Base-by-base conservation (phyloP, 2,888 invertebrate genomes). In the Caenorhabditis becei region DNA sequence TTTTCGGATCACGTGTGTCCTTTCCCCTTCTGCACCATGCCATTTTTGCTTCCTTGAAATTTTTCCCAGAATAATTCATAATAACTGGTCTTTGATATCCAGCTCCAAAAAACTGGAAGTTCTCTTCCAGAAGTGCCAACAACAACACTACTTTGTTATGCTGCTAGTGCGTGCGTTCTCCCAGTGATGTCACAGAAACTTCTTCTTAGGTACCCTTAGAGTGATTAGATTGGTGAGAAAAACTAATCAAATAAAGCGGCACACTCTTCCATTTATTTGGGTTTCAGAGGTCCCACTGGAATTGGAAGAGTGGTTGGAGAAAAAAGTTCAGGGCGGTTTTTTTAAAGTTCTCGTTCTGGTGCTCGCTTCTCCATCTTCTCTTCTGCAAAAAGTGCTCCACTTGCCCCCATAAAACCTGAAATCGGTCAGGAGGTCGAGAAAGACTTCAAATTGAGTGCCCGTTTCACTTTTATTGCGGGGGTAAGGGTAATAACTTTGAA, bases 401-500 rank as follows among this genome's bases (percentile, higher is more conserved):
- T n/a, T n/a, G n/a, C n/a, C n/a, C n/a, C 14, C 8, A 41, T 11
- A 41, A 14, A 32, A 41, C 49, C 49, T 20, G 5, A n/a, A 49
- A 49, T 49, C 49, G 11, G 20, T 20, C 18, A 49, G 16, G 3
- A 49, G 49, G 7, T 7, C 2, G 5, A 16, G 44, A 11, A 16
- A 24, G 51, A 51, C 51, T 14, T 20, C 18, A 51, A 23, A 5
- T 24, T 26, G 49, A n/a, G 18, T n/a, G n/a, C n/a, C 49, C 49
- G 7, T 24, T 24, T 24, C 14, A 11, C 51, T 24, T 24, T 26
- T 51, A 62, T 61, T 14, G 20, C 20, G 10, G 44, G n/a, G n/a
- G n/a, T n/a, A n/a, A n/a, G n/a, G 26, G 63, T 72, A 65, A 65
- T 56, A 49, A 49, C 72, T 44, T 26, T 18, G 20, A 14, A 65